phyloP scores from a whole-genome alignment of 2,113 vertebrate genomes.

The Lampris incognitus region DNA sequence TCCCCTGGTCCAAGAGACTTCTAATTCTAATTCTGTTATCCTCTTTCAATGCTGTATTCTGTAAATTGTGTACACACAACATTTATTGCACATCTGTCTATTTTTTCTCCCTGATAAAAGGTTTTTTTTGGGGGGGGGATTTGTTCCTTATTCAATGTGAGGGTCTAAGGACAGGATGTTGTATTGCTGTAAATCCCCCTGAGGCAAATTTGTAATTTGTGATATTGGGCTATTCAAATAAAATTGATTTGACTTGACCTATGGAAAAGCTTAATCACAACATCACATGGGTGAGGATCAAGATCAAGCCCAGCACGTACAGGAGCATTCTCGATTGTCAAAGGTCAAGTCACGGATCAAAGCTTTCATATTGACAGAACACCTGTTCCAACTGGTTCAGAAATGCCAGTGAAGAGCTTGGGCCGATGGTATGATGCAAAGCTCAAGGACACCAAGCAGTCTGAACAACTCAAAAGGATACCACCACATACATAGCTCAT shows the following conservation, averaged over 20 bases:
- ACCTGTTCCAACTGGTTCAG: constrained; percentile 9
- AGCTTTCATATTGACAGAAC: constrained; percentile 7
- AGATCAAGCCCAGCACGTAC: constrained; percentile 17
- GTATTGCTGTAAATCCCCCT: too few relatives aligned
- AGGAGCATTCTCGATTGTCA: constrained; percentile 22
- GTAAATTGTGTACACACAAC: too few relatives aligned
- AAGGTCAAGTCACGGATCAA: constrained; percentile 10
- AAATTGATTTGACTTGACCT: too few relatives aligned
- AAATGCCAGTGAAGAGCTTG: constrained; percentile 18
- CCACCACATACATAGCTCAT: neutral
- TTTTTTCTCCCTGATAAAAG: too few relatives aligned
- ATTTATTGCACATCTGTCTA: too few relatives aligned
- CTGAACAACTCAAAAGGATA: constrained; percentile 13
- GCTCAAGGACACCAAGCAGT: constrained; percentile 13
- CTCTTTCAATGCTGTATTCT: too few relatives aligned
- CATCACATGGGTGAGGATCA: constrained; percentile 10
- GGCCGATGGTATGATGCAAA: constrained; percentile 6
- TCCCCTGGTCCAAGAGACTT: constrained; percentile 14
- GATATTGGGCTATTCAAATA: too few relatives aligned
- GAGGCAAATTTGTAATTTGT: too few relatives aligned
- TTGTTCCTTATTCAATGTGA: too few relatives aligned
- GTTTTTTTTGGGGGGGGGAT: too few relatives aligned
- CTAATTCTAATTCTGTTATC: too few relatives aligned
- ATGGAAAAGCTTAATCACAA: constrained; percentile 22
- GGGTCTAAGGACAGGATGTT: too few relatives aligned